Conservation (phyloP, 1,140 invertebrate species). For the Drosophila oshimai region DNA sequence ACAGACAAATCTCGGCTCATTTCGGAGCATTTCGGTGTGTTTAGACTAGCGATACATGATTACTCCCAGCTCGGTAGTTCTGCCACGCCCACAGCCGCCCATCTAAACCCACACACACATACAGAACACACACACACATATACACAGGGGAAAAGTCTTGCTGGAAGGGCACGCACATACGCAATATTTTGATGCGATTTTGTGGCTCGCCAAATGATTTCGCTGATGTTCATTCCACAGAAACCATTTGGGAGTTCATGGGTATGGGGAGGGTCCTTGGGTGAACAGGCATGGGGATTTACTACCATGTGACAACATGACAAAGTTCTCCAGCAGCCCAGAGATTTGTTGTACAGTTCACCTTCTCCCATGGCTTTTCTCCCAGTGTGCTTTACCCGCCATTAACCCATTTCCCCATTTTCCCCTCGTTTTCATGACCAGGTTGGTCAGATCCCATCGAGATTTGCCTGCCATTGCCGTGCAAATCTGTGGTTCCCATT, state of each 20-base stretch:
- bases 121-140: not conserved
- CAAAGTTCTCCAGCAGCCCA: constrained; percentile 17
- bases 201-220: constrained; percentile 65
- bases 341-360: not conserved
- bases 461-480: constrained; percentile 1
- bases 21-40: constrained; percentile 31
- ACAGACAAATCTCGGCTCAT: constrained; percentile 24
- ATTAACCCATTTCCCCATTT: not conserved
- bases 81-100: constrained; percentile 24
- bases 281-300: constrained; percentile 20
- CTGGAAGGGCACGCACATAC: constrained; percentile 53
- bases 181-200: constrained; percentile 74
- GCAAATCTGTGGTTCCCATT: not conserved
- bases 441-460: constrained; percentile 9
- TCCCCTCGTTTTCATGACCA: not conserved
- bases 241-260: not conserved
- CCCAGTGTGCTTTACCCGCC: constrained; percentile 19
- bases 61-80: constrained; percentile 32
- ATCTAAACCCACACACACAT: not conserved
- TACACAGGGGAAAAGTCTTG: constrained; percentile 26
- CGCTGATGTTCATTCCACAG: constrained; percentile 48
- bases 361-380: not conserved
- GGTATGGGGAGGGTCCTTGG: not conserved
- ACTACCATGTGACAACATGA: constrained; percentile 37
- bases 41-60: constrained; percentile 33